Percentiles rank a stretch among this genome's conserved stretches.
Conservation (phyloP, 2,113 vertebrate genomes). For the Lipotes vexillifer region DNA sequence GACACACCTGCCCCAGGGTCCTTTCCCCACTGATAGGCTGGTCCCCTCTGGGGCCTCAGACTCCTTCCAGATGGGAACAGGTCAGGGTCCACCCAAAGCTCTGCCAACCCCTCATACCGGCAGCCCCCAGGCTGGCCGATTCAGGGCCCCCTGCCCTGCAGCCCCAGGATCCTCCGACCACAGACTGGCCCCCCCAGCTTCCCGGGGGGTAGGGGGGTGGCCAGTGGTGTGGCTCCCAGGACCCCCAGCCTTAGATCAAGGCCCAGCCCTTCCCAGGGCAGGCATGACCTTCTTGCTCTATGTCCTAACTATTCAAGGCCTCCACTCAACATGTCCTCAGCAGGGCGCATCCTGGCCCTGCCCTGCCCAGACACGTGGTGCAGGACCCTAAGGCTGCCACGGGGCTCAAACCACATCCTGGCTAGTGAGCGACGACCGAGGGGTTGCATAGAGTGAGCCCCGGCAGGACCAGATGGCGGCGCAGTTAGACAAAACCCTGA, state of each 20-base stretch:
- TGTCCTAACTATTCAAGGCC: not conserved
- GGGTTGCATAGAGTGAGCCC: not conserved
- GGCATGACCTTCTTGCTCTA: not conserved
- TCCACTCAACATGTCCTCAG: not conserved
- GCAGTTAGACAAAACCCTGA: not conserved
- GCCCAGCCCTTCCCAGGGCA: not conserved
- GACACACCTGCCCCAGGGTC: not conserved
- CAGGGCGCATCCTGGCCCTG: not conserved
- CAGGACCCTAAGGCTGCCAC: not conserved
- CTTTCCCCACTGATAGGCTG: not conserved
- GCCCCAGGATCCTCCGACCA: not conserved
- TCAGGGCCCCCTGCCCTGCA: not conserved
- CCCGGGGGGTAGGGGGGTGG: not conserved
- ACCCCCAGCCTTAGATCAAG: not conserved
- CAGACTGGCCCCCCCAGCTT: not conserved
- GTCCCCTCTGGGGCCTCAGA: not conserved
- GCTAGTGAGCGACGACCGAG: not conserved
- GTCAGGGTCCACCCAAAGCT: not conserved
- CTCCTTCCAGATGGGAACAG: not conserved
- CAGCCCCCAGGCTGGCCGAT: not conserved
- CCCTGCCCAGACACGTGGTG: rapidly evolving
- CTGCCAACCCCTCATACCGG: not conserved
- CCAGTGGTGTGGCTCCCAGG: not conserved
- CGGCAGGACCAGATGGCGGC: not conserved
- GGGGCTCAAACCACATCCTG: not conserved